A percentile compares a stretch with the other conserved stretches of the same genome.
Evolutionary conservation across 2,113 vertebrate genomes (phyloP).

Genomic region (Hypanus sabinus): DNA sequence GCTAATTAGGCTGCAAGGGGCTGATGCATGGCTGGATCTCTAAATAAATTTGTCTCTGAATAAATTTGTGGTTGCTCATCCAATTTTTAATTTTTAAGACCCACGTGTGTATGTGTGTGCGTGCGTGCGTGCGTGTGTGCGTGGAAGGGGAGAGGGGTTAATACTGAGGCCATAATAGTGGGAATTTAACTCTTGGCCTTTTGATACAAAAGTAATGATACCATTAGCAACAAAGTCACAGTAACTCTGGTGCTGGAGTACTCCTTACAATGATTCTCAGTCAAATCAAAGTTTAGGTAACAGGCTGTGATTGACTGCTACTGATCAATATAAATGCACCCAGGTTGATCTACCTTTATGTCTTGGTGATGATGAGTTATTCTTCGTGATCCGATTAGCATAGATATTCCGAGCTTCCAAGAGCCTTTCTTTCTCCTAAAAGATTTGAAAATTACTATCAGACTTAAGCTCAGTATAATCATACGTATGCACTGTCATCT

Average conservation of each 20-base stretch:
- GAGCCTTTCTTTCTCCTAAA: slow-evolving; percentile 58
- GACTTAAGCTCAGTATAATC: not conserved
- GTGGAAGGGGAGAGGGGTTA: not conserved
- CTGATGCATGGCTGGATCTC: no score
- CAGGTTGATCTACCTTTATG: not conserved
- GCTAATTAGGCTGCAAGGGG: no score
- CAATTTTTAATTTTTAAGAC: not conserved
- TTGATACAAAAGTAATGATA: not conserved
- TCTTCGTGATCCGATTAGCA: slow-evolving; percentile 48
- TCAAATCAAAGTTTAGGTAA: not conserved
- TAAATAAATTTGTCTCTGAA: no score
- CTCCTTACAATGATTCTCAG: not conserved
- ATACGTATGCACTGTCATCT: not conserved
- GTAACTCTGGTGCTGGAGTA: not conserved
- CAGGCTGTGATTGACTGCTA: not conserved
- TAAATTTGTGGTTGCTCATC: not conserved
- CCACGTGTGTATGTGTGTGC: not conserved
- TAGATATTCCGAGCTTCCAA: slow-evolving; percentile 64
- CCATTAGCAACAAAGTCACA: not conserved
- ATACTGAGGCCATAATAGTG: not conserved
- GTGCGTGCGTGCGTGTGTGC: no score
- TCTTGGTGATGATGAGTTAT: slow-evolving; percentile 16
- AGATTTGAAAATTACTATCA: slow-evolving; percentile 41
- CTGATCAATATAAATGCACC: no score
- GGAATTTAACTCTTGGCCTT: not conserved